Percentiles rank a stretch among this genome's conserved stretches.
phyloP scores from a whole-genome alignment of 2,797 vertebrate species.

The Pangasius larnaudii region DNA sequence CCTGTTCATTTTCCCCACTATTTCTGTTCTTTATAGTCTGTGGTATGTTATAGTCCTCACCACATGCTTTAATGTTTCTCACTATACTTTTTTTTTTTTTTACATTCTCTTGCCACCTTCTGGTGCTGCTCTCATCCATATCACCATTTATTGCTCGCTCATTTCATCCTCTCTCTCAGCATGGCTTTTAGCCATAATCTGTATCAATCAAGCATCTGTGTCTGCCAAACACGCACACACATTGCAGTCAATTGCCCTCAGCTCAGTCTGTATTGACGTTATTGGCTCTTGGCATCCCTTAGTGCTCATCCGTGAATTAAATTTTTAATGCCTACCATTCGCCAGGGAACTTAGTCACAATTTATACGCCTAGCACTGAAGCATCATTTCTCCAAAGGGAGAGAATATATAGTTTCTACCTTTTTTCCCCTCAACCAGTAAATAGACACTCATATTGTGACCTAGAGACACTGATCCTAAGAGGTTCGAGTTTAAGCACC shows the following conservation, averaged over 20 bases:
- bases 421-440: not conserved
- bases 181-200: slow-evolving; percentile 50
- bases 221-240: slow-evolving; percentile 42
- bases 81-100: slow-evolving; percentile 36
- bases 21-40: not conserved
- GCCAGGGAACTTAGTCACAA: slow-evolving; percentile 21
- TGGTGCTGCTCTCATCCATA: slow-evolving; percentile 38
- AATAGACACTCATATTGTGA: not conserved
- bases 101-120: slow-evolving; percentile 9
- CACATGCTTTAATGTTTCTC: slow-evolving; percentile 9
- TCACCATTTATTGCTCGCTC: not conserved
- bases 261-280: slow-evolving; percentile 49
- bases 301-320: slow-evolving; percentile 55
- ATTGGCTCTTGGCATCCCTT: slow-evolving; percentile 47
- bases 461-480: slow-evolving; percentile 13
- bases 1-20: not conserved
- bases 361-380: slow-evolving; percentile 10
- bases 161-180: slow-evolving; percentile 18
- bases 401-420: not conserved
- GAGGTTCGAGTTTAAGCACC: slow-evolving; percentile 1
- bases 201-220: slow-evolving; percentile 56
- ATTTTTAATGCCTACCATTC: slow-evolving; percentile 61
- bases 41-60: not conserved
- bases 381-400: slow-evolving; percentile 11
- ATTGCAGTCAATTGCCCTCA: slow-evolving; percentile 49